A percentile compares a stretch with the other conserved stretches of the same genome.
Evolutionary conservation across 1,140 invertebrate species (phyloP).

Genomic region (Rhynchophorus ferrugineus): DNA sequence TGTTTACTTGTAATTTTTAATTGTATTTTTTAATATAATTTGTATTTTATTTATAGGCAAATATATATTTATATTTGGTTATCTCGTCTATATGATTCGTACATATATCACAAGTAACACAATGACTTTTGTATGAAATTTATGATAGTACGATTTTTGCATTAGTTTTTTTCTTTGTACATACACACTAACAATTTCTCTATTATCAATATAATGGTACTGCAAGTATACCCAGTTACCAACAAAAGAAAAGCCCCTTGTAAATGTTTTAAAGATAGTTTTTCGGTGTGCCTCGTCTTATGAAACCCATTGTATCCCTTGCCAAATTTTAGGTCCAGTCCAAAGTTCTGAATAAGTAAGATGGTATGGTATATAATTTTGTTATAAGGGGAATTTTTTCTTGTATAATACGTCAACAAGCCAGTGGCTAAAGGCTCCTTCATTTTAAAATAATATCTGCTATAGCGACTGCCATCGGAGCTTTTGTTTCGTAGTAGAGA

Average conservation of each 20-base stretch:
- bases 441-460: conserved; percentile 4
- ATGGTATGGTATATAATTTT: not conserved
- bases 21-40: too few species aligned
- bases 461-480: not conserved
- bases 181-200: too few species aligned
- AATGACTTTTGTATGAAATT: too few species aligned
- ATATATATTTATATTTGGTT: too few species aligned
- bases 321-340: conserved; percentile 8
- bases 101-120: too few species aligned
- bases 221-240: too few species aligned
- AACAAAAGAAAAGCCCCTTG: not conserved
- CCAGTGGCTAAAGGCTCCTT: conserved; percentile 12
- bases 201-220: too few species aligned
- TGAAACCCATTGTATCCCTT: not conserved
- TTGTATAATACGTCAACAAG: not conserved
- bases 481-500: not conserved
- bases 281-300: not conserved
- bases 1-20: too few species aligned
- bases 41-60: too few species aligned
- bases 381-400: conserved; percentile 9
- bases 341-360: conserved; percentile 7
- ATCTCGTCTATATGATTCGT: too few species aligned
- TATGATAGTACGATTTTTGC: too few species aligned
- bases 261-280: not conserved
- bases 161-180: too few species aligned